Conservation (phyloP, 1,140 invertebrate genomes). For the Pomacea maculata region DNA sequence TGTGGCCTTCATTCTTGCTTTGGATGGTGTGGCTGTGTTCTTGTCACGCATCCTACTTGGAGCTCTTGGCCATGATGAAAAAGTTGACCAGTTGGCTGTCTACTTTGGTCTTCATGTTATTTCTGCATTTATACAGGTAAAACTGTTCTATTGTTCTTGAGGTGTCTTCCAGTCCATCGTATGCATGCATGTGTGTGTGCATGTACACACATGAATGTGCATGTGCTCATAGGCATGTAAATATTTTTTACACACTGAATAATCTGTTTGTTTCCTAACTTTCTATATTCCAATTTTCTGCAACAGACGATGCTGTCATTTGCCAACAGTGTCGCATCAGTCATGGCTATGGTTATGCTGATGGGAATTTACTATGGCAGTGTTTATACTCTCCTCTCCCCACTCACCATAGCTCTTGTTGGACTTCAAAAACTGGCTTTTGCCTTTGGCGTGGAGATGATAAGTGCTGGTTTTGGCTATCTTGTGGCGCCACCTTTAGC, state of each 20-base stretch:
- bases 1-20: constrained; percentile 9
- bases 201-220: not conserved
- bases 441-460: constrained; percentile 30
- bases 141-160: not conserved
- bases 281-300: not conserved
- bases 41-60: constrained; percentile 19
- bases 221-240: not conserved
- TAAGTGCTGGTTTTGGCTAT: constrained; percentile 29
- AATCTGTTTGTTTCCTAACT: not conserved
- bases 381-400: constrained; percentile 9
- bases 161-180: not conserved
- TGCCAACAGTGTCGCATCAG: not conserved
- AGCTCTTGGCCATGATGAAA: constrained; percentile 15
- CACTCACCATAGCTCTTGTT: constrained; percentile 20
- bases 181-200: constrained; percentile 5
- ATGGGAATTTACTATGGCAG: constrained; percentile 20
- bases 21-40: constrained; percentile 11
- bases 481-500: constrained; percentile 32
- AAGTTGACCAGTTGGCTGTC: constrained; percentile 13
- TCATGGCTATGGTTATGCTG: not conserved
- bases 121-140: constrained; percentile 9
- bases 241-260: not conserved
- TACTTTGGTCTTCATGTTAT: constrained; percentile 20
- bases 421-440: constrained; percentile 23
- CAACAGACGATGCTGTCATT: not conserved